Evolutionary conservation across 2,113 vertebrate species (phyloP).

Genomic region (Murina feae): DNA sequence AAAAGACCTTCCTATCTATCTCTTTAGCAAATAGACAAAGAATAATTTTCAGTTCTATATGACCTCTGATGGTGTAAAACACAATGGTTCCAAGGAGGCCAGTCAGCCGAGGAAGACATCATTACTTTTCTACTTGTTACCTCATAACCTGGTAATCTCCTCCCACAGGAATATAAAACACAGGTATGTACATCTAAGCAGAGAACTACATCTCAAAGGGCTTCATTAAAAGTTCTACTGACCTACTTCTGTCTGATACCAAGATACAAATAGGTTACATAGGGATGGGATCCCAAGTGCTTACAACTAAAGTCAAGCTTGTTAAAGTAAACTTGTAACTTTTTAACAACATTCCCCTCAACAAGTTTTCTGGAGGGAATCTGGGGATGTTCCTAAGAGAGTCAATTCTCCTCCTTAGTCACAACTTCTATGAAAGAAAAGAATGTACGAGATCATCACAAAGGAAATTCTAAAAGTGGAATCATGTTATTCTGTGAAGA

Average conservation of each 20-base stretch:
- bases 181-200: conserved; percentile 23
- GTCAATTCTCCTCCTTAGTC: background rate
- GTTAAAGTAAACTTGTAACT: conserved; percentile 49
- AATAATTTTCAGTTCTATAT: background rate
- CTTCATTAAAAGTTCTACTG: conserved; percentile 65
- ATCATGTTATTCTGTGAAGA: background rate
- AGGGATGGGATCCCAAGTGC: conserved; percentile 14
- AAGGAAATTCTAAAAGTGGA: background rate
- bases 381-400: background rate
- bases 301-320: conserved; percentile 25
- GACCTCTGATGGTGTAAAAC: background rate
- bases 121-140: conserved; percentile 4
- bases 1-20: background rate
- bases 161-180: conserved; percentile 26
- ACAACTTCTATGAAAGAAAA: background rate
- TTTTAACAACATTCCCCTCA: conserved; percentile 26
- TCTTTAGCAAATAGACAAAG: background rate
- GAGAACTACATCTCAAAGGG: conserved; percentile 55
- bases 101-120: background rate
- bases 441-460: background rate
- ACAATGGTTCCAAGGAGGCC: background rate
- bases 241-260: conserved; percentile 29
- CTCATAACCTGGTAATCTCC: background rate
- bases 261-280: conserved; percentile 42
- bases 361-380: conserved; percentile 29